These are phyloP conservation scores for Neelides sp. DNA, from an alignment of 1,140 invertebrate genomes.

Conservation along the genomic window DNA sequence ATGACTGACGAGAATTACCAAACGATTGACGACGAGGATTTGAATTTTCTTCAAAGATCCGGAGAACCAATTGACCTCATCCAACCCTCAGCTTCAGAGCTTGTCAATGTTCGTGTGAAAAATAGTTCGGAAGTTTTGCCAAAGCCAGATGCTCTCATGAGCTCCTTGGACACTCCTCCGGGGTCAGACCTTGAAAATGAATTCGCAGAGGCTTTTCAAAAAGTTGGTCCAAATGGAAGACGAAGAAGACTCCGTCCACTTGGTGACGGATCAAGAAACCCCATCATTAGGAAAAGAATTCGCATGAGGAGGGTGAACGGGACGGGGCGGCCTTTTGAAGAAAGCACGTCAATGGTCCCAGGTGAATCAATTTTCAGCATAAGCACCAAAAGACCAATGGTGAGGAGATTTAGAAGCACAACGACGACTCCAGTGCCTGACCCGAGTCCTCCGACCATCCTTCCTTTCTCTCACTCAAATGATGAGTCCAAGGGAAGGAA, in stretches of 20 bases:
- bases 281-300: conserved; percentile 13
- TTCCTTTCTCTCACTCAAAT: neutral
- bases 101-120: conserved; percentile 7
- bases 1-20: neutral
- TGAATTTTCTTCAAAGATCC: neutral
- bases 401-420: conserved; percentile 13
- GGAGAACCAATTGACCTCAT: neutral
- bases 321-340: neutral
- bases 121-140: conserved; percentile 19
- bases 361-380: neutral
- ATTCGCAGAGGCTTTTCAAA: conserved; percentile 27
- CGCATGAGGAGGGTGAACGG: conserved; percentile 9
- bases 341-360: neutral
- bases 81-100: neutral
- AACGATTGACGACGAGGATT: too few relatives aligned
- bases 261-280: too few relatives aligned
- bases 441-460: conserved; percentile 5
- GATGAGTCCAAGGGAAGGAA: neutral
- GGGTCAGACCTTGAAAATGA: conserved; percentile 19
- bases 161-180: conserved; percentile 7
- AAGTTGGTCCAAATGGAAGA: conserved; percentile 8
- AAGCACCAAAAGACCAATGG: neutral
- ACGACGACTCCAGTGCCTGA: conserved; percentile 7
- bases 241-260: conserved; percentile 7
- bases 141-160: conserved; percentile 21